Evolutionary conservation across 2,113 vertebrate genomes (phyloP).

Genomic region (Syngnathus floridae): DNA sequence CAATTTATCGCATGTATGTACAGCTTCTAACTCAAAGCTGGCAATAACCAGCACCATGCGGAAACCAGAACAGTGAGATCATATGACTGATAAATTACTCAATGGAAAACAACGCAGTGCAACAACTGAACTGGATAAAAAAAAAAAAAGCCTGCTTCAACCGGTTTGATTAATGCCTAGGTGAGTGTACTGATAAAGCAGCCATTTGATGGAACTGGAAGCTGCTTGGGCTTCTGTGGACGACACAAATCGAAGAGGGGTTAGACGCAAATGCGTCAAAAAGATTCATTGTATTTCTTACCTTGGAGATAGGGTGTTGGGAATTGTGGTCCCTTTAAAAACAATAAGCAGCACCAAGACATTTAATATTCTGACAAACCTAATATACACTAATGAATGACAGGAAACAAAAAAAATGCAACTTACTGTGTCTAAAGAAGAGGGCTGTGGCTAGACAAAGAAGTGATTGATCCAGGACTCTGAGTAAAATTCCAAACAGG

Average conservation of each 20-base stretch:
- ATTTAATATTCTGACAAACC: neutral
- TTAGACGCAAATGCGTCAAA: neutral
- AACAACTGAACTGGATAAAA: neutral
- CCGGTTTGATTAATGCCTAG: slow-evolving; percentile 41
- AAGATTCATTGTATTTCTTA: slow-evolving; percentile 16
- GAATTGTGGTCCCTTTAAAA: slow-evolving; percentile 61
- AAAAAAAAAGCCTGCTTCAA: neutral
- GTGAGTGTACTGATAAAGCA: slow-evolving; percentile 52
- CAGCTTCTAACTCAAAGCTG: neutral
- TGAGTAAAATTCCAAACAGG: slow-evolving; percentile 23
- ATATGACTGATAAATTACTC: neutral
- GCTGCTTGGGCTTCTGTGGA: slow-evolving; percentile 57
- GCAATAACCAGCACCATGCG: neutral
- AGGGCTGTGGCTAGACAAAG: slow-evolving; percentile 57
- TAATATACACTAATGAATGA: neutral
- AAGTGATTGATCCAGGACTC: slow-evolving; percentile 63
- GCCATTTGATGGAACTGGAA: slow-evolving; percentile 58
- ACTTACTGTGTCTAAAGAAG: slow-evolving; percentile 62
- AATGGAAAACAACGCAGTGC: slow-evolving; percentile 3
- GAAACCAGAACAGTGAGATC: neutral
- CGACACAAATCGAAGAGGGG: slow-evolving; percentile 14
- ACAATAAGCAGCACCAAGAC: neutral
- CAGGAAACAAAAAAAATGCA: no score
- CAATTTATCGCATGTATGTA: neutral
- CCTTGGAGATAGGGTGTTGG: slow-evolving; percentile 56